Evolutionary conservation across 2,888 invertebrate species (phyloP), one percentile per base, ranked within the genome.

Genomic region (Drosophila recens): DNA sequence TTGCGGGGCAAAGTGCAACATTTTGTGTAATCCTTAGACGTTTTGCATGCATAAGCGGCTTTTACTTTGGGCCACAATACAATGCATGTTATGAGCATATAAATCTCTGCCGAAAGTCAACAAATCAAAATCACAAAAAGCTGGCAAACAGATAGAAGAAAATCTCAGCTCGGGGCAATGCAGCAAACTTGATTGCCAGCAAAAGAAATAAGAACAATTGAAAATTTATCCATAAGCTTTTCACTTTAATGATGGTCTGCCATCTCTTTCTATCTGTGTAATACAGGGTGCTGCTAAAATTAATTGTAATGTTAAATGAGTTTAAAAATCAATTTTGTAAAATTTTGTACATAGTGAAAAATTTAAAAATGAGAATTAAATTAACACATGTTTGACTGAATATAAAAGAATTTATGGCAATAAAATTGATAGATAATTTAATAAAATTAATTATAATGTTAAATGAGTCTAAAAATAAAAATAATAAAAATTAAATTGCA

Each of bases 41-140:
- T 84, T 82, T 68, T 82, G 88, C 88, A 83, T 85, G 61, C 72
- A 83, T 83, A 83, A 88, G 83, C 88, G 66, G 83, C 87, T 88
- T 83, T 80, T 64, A 64, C 66, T 79, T 87, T 87, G 79, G 74
- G 71, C 86, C 64, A 82, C 66, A 54, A 48, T 54, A 43, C 58
- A 63, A 53, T 67, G 42, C 53, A 40, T 74, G 49, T 46, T 78
- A 65, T 78, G 42, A 54, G 42, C 33, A 73, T 57, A 64, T 57
- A 64, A 68, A 66, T 67, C 67, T 68, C 58, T 49, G 71, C 34
- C 49, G 51, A 79, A 85, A 85, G 77, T 87, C 83, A 83, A 83
- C 82, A 83, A 83, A 83, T 83, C 82, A 83, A 68, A 80, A 48
- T 48, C 15, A n/a, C 76, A 82, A 72, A 80, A 48, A 54, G 5